phyloP scores from a whole-genome alignment of 2,113 vertebrate species.

The Tachysurus vachellii region DNA sequence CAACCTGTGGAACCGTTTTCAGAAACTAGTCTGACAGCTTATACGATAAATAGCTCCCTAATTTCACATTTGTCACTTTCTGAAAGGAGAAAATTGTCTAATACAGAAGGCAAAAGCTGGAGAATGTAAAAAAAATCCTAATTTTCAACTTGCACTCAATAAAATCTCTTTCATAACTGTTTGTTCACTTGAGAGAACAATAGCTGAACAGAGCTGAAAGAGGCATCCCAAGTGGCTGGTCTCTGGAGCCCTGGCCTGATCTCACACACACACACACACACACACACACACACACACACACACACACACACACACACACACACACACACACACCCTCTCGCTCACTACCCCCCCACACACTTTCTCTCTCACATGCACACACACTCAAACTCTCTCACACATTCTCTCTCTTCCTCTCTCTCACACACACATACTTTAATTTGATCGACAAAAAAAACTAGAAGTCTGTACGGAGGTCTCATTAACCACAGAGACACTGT shows the following conservation, averaged over 20 bases:
- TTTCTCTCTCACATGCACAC: no score
- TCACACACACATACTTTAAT: slow-evolving; percentile 4
- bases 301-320: no score
- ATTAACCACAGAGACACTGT: slow-evolving; percentile 16
- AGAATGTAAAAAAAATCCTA: not conserved
- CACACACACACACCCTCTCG: no score
- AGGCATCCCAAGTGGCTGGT: slow-evolving; percentile 4
- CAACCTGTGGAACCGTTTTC: not conserved
- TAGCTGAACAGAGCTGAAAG: slow-evolving; percentile 21
- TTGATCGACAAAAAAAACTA: slow-evolving; percentile 3
- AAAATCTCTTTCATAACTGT: slow-evolving; percentile 30
- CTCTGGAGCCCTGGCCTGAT: slow-evolving; percentile 20
- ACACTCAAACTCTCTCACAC: no score
- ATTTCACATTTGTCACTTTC: slow-evolving; percentile 1
- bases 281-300: no score
- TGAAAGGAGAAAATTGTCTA: slow-evolving; percentile 12
- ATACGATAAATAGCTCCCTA: not conserved
- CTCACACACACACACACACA: not conserved
- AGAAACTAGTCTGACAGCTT: not conserved
- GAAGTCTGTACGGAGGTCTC: slow-evolving; percentile 2
- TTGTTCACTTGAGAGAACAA: slow-evolving; percentile 45
- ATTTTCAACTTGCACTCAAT: not conserved
- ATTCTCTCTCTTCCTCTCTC: no score
- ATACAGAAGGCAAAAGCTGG: slow-evolving; percentile 20
- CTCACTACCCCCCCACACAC: no score